phyloP scores from a whole-genome alignment of 2,888 invertebrate genomes.

The Tridacna crocea region DNA sequence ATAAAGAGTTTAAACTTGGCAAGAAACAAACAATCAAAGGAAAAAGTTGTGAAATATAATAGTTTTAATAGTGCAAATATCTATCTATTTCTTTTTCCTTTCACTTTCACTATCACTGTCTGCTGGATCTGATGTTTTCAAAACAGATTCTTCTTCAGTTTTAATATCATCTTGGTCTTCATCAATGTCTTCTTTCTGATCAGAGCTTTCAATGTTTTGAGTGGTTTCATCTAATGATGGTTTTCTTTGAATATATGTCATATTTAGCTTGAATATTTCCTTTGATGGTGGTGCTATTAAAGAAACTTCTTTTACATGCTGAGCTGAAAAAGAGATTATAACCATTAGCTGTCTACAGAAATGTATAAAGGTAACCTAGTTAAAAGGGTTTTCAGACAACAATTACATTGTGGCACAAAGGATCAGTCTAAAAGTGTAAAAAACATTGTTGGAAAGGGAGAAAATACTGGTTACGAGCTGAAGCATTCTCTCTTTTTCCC shows the following conservation, averaged over 20 bases:
- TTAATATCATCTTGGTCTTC: neutral
- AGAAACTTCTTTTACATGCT: constrained; percentile 66
- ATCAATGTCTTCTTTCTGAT: constrained; percentile 28
- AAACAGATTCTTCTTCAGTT: neutral
- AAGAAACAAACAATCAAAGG: no score
- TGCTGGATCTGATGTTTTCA: neutral
- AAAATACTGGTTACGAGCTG: no score
- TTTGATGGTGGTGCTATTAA: constrained; percentile 79
- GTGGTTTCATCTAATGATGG: constrained; percentile 6
- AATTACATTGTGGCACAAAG: no score
- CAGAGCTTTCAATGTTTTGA: neutral
- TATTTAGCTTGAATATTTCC: constrained; percentile 68
- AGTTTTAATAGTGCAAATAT: no score
- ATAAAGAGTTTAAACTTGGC: no score
- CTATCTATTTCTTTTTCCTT: neutral
- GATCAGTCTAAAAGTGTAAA: no score
- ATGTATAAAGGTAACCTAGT: no score
- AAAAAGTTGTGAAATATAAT: no score
- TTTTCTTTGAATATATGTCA: constrained; percentile 9
- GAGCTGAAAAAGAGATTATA: constrained; percentile 59
- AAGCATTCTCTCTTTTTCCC: no score
- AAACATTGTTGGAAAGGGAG: no score
- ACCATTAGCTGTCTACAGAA: no score
- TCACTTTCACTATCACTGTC: constrained; percentile 21
- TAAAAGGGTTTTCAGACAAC: no score